Conservation (phyloP, 2,113 vertebrate species). For the Eurypyga helias region DNA sequence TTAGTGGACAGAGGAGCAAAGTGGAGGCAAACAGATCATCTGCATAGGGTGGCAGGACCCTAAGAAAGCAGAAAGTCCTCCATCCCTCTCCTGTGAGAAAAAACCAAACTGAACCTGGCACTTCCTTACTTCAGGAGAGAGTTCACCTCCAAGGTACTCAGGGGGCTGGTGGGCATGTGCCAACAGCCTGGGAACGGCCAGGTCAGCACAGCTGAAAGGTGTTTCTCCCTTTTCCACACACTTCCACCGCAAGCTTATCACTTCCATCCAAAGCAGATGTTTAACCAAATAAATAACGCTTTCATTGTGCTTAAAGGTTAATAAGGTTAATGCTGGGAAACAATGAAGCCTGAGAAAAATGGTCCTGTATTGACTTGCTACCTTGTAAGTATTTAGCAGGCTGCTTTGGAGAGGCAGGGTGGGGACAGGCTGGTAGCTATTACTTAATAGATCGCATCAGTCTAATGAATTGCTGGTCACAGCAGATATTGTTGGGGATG, state of each 20-base stretch:
- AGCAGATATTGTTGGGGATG: background rate
- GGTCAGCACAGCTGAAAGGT: background rate
- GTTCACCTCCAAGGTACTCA: background rate
- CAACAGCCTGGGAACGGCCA: background rate
- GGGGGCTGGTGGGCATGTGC: background rate
- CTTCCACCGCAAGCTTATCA: background rate
- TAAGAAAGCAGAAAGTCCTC: background rate
- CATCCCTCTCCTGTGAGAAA: background rate
- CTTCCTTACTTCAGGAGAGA: background rate
- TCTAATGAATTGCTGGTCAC: conserved; percentile 32
- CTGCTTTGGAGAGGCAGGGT: background rate
- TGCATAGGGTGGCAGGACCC: background rate
- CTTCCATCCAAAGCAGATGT: background rate
- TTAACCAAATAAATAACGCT: background rate
- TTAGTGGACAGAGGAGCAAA: background rate
- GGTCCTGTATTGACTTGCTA: conserved; percentile 27
- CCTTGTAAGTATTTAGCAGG: background rate
- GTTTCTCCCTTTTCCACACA: background rate
- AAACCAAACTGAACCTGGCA: background rate
- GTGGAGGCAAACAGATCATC: background rate
- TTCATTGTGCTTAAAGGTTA: conserved; percentile 39
- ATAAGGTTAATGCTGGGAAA: conserved; percentile 41
- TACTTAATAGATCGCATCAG: background rate
- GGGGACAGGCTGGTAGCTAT: background rate
- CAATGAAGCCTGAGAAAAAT: conserved; percentile 44